These are phyloP conservation scores for Rhombomys opimus DNA, from an alignment of 2,113 vertebrate genomes.

Conservation along the genomic window DNA sequence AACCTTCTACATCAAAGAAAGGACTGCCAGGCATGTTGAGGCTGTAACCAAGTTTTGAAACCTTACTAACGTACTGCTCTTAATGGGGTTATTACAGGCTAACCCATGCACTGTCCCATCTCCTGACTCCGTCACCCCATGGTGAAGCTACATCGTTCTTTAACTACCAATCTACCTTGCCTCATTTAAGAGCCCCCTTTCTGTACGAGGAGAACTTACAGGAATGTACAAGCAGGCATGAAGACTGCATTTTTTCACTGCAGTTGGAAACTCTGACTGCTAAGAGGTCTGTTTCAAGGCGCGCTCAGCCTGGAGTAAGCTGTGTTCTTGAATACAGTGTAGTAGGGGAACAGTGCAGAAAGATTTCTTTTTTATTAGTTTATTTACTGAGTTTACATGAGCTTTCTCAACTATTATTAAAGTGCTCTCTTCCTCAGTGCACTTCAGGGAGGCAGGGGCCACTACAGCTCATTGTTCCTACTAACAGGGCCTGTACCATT, in stretches of 20 bases:
- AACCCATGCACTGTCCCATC: neutral
- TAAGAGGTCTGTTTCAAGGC: neutral
- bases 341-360: neutral
- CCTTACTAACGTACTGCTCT: constrained; percentile 84
- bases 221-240: neutral
- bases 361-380: neutral
- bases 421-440: neutral
- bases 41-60: constrained; percentile 87
- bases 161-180: constrained; percentile 62
- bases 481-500: neutral
- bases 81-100: neutral
- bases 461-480: too few species aligned
- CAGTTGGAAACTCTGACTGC: constrained; percentile 47
- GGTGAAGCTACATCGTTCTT: constrained; percentile 26
- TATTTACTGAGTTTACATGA: too few species aligned
- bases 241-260: constrained; percentile 55
- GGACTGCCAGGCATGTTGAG: constrained; percentile 91
- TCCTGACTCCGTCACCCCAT: constrained; percentile 32
- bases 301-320: neutral
- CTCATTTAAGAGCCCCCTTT: constrained; percentile 54
- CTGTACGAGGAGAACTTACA: constrained; percentile 56
- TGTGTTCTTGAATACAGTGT: neutral
- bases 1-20: constrained; percentile 90
- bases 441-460: neutral
- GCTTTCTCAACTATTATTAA: constrained; percentile 16